A percentile compares a stretch with the other conserved stretches of the same genome.
phyloP scores from a whole-genome alignment of 2,888 invertebrate species.

The Pterostichus madidus region DNA sequence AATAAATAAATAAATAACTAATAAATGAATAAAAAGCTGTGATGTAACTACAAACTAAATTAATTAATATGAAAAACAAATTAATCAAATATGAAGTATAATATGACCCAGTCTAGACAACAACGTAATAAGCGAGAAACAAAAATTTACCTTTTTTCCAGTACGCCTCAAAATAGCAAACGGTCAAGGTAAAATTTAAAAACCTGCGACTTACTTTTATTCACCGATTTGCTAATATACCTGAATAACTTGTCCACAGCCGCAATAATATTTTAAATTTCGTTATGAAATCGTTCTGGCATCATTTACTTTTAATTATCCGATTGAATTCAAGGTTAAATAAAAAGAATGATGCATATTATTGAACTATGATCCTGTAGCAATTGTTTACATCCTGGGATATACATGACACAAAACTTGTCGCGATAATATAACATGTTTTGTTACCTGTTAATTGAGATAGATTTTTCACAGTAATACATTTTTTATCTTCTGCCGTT shows the following conservation, averaged over 20 bases:
- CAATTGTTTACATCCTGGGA: not conserved
- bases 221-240: not conserved
- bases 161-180: not conserved
- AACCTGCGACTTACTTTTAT: not conserved
- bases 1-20: no score
- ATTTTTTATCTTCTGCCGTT: not conserved
- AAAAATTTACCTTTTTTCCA: not conserved
- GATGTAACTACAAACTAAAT: no score
- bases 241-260: not conserved
- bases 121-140: not conserved
- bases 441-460: not conserved
- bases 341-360: slow-evolving; percentile 2
- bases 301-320: not conserved
- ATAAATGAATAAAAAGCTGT: no score
- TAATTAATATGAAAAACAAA: no score
- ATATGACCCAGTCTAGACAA: not conserved
- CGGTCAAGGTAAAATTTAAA: slow-evolving; percentile 4
- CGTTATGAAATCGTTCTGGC: not conserved
- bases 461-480: not conserved
- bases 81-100: no score
- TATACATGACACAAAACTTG: not conserved
- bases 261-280: not conserved
- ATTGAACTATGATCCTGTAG: slow-evolving; percentile 12
- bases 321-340: not conserved
- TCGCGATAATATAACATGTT: not conserved